Base-by-base conservation (phyloP, 2,888 invertebrate genomes). In the Phortica magna region DNA sequence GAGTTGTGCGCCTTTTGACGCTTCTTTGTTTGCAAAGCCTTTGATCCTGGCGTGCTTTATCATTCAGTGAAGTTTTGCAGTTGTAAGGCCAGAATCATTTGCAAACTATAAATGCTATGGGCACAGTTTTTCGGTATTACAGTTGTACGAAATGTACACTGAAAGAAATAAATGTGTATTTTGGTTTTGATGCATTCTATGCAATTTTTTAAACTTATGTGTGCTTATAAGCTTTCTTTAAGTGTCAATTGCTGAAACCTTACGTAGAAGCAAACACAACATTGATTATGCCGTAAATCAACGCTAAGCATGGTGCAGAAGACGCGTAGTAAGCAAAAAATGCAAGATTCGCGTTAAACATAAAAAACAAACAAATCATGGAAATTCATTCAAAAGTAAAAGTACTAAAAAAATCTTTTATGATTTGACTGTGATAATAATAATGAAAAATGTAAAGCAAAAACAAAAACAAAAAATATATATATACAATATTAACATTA, bases 361-460 rank as follows among this genome's bases (percentile, higher is more conserved):
- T 10, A 10, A 19, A 61, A 19, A 61, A 22, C 22, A 55, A 61
- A 65, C 22, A 73, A 57, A 85, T 88, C 85, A 89, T 88, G 80
- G 81, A 85, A 84, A 84, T 88, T 87, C 84, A 87, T 85, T 85
- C 87, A 89, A 88, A 87, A 89, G 83, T 84, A 89, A 89, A 89
- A 89, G 86, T 86, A 86, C 87, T 84, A 89, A 83, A 64, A 31
- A 55, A 91, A 91, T 90, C 91, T 90, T 90, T 90, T 90, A 91
- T 91, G 91, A 91, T 91, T 91, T 91, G 91, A 91, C 91, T 91
- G 91, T 91, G 91, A 91, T 91, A 91, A 90, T 88, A 90, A 90
- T 83, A 89, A 87, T 85, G 88, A 88, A 86, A 89, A 85, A 82
- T 41, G 84, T 80, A 17, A n/a, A n/a, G n/a, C n/a, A n/a, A n/a